Base-by-base conservation (phyloP, 2,113 vertebrate genomes). In the Macquaria ambigua region DNA sequence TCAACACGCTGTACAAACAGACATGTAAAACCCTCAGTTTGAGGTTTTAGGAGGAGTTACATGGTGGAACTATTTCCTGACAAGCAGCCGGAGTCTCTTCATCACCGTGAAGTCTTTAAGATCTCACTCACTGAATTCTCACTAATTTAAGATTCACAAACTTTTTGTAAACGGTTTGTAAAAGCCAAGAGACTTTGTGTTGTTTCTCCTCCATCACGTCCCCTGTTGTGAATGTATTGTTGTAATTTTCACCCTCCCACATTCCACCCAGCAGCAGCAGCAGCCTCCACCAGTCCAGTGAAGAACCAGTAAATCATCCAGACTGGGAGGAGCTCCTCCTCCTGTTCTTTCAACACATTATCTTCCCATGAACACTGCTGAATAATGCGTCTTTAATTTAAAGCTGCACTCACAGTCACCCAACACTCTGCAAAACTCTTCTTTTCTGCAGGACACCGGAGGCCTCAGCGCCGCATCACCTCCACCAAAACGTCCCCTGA, bases 231-330 rank as follows among this genome's bases (percentile, higher is more conserved):
- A 66, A 52, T 15, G 85, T 34, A 78, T 86, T 92, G 89, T 89
- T 90, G 74, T 86, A 67, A 83, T 83, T 78, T 82, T 55, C 79
- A 56, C 74, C 53, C 80, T 62, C 83, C 31, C 87, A 88, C 89
- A 85, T 87, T 87, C 83, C 81, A 56, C 79, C n/a, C 66, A 74
- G 64, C 77, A 56, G 34, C 34, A 34, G 73, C 70, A 82, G 82
- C 79, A 87, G 79, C 85, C 67, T 72, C 88, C 86, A 88, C 75
- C 82, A 81, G 6, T 37, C 34, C 11, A 69, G 77, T 82, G 90
- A 91, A 86, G 79, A 82, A 93, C 84, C 83, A 89, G 90, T 90
- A 81, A 90, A 87, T 88, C 85, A 89, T 74, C 1, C 87, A 83
- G 76, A 81, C 76, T 84, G 76, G 92, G 85, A 81, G 87, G 83